Evolutionary conservation across 2,113 vertebrate species (phyloP), one percentile per base, ranked within the genome.

Genomic region (Dolichotis patagonum): DNA sequence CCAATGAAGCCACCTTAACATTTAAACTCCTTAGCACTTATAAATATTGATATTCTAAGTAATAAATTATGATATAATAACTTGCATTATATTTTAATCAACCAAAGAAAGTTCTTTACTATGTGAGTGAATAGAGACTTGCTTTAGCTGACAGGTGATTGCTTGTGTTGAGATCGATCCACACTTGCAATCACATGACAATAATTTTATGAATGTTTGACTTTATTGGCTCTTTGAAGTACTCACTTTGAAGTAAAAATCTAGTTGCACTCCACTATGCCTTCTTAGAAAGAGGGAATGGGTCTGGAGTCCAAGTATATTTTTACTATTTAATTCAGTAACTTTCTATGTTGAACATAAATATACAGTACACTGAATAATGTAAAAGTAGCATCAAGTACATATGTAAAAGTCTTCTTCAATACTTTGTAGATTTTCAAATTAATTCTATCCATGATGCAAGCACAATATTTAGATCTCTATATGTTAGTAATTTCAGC

Each of bases 401-500:
- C 62, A 71, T 69, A 58, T 43, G 8, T 58, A 52, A 78, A 92
- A 78, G 12, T 46, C n/a, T 83, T 93, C 26, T 60, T n/a, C 11
- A 56, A 12, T 65, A 92, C 24, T 63, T 90, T 58, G 13, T 6
- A n/a, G 24, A 60, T 43, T 93, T 97, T 95, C 69, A 82, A 73
- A 85, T 96, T 92, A 95, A 85, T 73, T 20, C 7, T 88, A 52
- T 88, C 3, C 89, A 24, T 52, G 11, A 54, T 41, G 30, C 62
- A 73, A 89, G 69, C 73, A 89, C 96, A 94, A 92, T 97, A 96
- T 41, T 93, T 95, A 69, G 94, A 93, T 96, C 62, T 92, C 56
- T 97, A 58, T 80, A 96, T 30, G 67, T 83, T 96, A 97, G 41
- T 4, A 77, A 56, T 90, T 96, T 98, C 71, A 98, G 88, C 80